Conservation (phyloP, 1,140 invertebrate species). For the Drosophila fuyamai region DNA sequence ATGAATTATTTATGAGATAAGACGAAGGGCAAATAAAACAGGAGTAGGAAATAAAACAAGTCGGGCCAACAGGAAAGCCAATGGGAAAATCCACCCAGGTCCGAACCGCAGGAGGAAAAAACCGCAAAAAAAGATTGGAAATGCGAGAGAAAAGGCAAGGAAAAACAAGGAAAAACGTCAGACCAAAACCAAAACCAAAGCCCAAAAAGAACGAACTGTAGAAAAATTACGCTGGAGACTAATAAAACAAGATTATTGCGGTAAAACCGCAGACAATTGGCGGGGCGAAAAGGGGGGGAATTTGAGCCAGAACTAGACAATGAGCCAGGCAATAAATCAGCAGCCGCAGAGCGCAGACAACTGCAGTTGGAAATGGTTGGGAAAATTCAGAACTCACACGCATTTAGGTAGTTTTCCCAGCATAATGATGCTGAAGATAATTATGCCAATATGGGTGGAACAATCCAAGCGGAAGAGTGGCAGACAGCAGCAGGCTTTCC, state of each 20-base stretch:
- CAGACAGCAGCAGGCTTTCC: slow-evolving; percentile 6
- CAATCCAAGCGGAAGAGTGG: slow-evolving; percentile 18
- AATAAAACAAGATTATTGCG: slow-evolving; percentile 78
- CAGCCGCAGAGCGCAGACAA: slow-evolving; percentile 47
- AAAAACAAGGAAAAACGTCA: slow-evolving; percentile 22
- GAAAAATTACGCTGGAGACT: slow-evolving; percentile 74
- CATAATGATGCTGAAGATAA: slow-evolving; percentile 35
- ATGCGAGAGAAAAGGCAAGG: background rate
- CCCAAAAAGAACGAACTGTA: slow-evolving; percentile 53
- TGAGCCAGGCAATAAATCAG: slow-evolving; percentile 69
- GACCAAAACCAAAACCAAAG: slow-evolving; percentile 28
- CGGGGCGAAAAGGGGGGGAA: background rate
- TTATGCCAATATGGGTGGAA: slow-evolving; percentile 41
- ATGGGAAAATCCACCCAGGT: slow-evolving; percentile 22
- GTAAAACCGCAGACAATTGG: slow-evolving; percentile 63
- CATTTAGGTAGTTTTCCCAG: slow-evolving; percentile 31
- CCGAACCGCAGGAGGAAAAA: slow-evolving; percentile 39
- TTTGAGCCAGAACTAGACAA: slow-evolving; percentile 49
- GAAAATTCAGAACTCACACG: slow-evolving; percentile 17
- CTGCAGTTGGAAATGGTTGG: slow-evolving; percentile 28
- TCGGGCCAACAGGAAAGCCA: slow-evolving; percentile 12
- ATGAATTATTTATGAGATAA: slow-evolving; percentile 75
- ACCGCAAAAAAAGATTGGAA: slow-evolving; percentile 19
- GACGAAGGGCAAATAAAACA: slow-evolving; percentile 27
- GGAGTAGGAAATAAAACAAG: slow-evolving; percentile 23